A percentile compares a stretch with the other conserved stretches of the same genome.
Evolutionary conservation across 2,797 vertebrate genomes (phyloP).

Genomic region (Chloroceryle amazona): DNA sequence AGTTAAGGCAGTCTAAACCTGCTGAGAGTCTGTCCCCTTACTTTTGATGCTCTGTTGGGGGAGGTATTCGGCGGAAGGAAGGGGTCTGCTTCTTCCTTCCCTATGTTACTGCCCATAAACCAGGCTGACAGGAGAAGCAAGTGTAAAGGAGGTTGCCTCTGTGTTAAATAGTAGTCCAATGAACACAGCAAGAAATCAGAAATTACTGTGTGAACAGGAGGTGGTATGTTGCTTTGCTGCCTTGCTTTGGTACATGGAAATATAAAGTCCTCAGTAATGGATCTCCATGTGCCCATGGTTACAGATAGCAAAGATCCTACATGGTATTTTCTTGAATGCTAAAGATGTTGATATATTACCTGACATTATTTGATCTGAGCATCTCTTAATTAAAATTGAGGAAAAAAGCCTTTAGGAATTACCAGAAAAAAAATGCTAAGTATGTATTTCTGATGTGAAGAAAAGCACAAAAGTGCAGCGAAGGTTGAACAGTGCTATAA

Average conservation of each 20-base stretch:
- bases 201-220: background rate
- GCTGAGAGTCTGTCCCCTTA: background rate
- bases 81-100: background rate
- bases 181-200: background rate
- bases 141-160: background rate
- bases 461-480: background rate
- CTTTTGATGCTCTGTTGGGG: background rate
- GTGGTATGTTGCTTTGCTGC: background rate
- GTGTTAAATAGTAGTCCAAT: background rate
- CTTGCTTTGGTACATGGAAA: accelerated
- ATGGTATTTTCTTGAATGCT: background rate
- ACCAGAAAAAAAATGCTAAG: background rate
- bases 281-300: background rate
- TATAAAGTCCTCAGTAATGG: background rate
- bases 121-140: background rate
- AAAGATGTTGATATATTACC: background rate
- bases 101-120: background rate
- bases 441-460: background rate
- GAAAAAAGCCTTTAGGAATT: background rate
- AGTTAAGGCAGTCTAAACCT: background rate
- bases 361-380: background rate
- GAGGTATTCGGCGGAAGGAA: background rate
- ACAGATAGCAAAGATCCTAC: background rate
- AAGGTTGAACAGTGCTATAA: background rate
- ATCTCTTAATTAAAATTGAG: conserved; percentile 6